A percentile compares a stretch with the other conserved stretches of the same genome.
phyloP scores from a whole-genome alignment of 1,140 invertebrate species.

The Pygmarrhopalites habei region DNA sequence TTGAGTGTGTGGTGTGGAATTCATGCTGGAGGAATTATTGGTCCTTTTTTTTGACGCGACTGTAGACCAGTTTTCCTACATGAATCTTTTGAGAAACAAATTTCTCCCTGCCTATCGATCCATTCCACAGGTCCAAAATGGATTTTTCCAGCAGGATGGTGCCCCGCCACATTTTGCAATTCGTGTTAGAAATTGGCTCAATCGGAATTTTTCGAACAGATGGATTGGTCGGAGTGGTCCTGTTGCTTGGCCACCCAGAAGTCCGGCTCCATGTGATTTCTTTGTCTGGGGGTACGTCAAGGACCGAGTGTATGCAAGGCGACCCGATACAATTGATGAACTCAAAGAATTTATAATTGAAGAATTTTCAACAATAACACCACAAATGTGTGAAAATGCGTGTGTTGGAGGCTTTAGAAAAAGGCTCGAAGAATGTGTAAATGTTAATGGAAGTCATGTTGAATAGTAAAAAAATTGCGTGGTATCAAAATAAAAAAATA shows the following conservation, averaged over 20 bases:
- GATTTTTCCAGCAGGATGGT: background rate
- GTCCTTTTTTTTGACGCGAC: background rate
- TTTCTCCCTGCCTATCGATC: too few species aligned
- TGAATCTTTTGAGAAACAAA: too few species aligned
- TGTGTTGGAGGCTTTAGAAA: too few species aligned
- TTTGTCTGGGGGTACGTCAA: background rate
- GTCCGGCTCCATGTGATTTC: background rate
- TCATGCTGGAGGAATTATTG: background rate
- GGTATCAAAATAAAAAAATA: too few species aligned
- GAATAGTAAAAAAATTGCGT: too few species aligned
- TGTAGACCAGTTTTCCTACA: too few species aligned
- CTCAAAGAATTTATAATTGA: background rate
- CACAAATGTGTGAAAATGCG: too few species aligned
- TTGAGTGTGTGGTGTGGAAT: background rate
- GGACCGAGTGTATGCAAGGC: background rate
- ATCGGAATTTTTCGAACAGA: background rate
- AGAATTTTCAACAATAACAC: too few species aligned
- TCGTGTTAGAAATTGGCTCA: background rate
- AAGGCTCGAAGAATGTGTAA: too few species aligned
- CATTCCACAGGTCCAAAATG: background rate
- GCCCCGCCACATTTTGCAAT: background rate
- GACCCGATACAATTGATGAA: background rate
- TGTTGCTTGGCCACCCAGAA: background rate
- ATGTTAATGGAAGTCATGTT: too few species aligned
- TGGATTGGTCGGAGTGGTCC: background rate